Percentiles rank a stretch among this genome's conserved stretches.
Conservation (phyloP, 2,888 invertebrate genomes). For the Drosophila differens region DNA sequence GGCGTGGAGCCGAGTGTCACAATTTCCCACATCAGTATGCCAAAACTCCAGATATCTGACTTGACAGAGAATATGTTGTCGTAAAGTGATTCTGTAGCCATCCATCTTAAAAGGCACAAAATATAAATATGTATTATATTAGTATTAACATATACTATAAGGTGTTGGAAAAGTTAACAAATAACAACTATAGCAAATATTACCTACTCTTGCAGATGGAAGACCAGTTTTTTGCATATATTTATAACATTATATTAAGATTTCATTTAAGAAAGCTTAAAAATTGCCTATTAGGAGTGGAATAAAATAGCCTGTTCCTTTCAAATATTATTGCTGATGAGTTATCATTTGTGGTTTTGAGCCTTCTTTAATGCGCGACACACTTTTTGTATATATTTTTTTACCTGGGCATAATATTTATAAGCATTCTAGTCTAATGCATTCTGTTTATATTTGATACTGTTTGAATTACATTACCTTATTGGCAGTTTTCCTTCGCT, state of each 20-base stretch:
- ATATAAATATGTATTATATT: background rate
- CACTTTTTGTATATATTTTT: too few species aligned
- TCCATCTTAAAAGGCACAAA: conserved; percentile 89
- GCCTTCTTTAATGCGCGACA: too few species aligned
- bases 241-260: background rate
- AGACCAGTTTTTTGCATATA: background rate
- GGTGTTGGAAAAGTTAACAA: background rate
- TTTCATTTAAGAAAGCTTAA: background rate
- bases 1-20: conserved; percentile 97
- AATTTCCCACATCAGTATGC: conserved; percentile 97
- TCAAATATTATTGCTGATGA: too few species aligned
- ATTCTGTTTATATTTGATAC: background rate
- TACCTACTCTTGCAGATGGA: background rate
- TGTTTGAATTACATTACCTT: conserved; percentile 85
- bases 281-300: rapidly evolving
- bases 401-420: background rate
- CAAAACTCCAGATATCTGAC: conserved; percentile 98
- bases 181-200: background rate
- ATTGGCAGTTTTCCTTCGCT: conserved; percentile 92
- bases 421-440: background rate
- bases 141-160: background rate
- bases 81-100: conserved; percentile 97
- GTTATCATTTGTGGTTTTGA: too few species aligned
- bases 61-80: conserved; percentile 97
- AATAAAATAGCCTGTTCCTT: too few species aligned